Base-by-base conservation (phyloP, 2,888 invertebrate species). In the Prosapia bicincta region DNA sequence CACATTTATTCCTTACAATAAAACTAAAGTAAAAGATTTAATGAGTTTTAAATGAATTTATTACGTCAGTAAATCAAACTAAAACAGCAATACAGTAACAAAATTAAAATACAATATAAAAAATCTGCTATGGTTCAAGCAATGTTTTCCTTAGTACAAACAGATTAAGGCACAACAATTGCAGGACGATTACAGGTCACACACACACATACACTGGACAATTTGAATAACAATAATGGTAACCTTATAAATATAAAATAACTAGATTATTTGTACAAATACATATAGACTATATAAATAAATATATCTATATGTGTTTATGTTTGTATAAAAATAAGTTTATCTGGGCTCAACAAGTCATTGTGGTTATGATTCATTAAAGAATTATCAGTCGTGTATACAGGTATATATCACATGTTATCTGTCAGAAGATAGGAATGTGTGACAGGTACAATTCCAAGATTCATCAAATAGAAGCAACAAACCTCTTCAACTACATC, bases 401-500 rank as follows among this genome's bases (percentile, higher is more conserved):
- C 54, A 54, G 20, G 38, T 9, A 28, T 38, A 38, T 38, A 54
- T 54, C 54, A 54, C 54, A 54, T 20, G 54, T 54, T 54, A 54
- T 54, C 54, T 20, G 54, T 20, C 54, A 54, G 54, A 54, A 54
- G 54, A 3, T 54, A 54, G 54, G 54, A 54, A 54, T 54, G 54
- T 54, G 20, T 3, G 20, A 54, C 54, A 54, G 54, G 54, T 38
- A 38, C 3, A 15, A n/a, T n/a, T n/a, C n/a, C n/a, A 38, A 38
- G 38, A 38, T 38, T 15, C 38, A 13, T 38, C 38, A 15, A n/a
- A n/a, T 13, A 38, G 38, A 15, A 54, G 54, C 20, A 20, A n/a
- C 54, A 54, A 54, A 20, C 54, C 20, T 54, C 10, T 10, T 10
- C 10, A 3, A 54, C 20, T 54, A 73, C 73, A 73, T 73, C 73